Evolutionary conservation across 2,888 invertebrate genomes (phyloP), one percentile per base, ranked within the genome.

Genomic region (Leucoma salicis): DNA sequence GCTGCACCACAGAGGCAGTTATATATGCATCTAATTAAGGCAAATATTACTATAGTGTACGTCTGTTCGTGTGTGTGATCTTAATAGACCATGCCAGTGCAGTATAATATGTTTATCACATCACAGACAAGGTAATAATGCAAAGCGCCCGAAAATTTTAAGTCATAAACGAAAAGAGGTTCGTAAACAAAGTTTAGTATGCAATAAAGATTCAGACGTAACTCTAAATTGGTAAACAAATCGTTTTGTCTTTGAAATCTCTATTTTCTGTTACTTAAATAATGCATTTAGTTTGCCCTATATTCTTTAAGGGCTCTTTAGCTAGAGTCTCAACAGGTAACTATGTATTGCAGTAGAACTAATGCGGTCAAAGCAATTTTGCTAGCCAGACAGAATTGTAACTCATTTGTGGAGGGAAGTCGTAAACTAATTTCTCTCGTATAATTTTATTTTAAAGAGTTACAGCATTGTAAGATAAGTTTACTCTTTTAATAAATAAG

Each of bases 331-430:
- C 75, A 79, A 80, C 80, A 85, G 83, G 82, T 85, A 82, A 80
- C 78, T 82, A 81, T n/a, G n/a, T n/a, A n/a, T n/a, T 78, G 77
- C 72, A 70, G 73, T 69, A 50, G 55, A 78, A 82, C 79, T 78
- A 82, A 83, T 72, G 76, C 77, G 79, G 78, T 81, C 78, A 73
- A 74, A 78, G 74, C 74, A 77, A 81, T 81, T 82, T 70, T 53
- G 61, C 64, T 51, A 55, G 70, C 68, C 68, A 72, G 67, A 48
- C 58, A 57, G 61, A 55, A 66, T 68, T 60, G 66, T 71, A 66
- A 69, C 65, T 70, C 57, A 57, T 68, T 72, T 59, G 52, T 43
- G 42, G 54, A 67, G 71, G 68, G 63, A 68, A 57, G 52, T 42
- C 39, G 55, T 63, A 68, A 74, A 70, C 63, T 68, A 70, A 77